Evolutionary conservation across 1,140 invertebrate species (phyloP).

Genomic region (Trinorchestia longiramus): DNA sequence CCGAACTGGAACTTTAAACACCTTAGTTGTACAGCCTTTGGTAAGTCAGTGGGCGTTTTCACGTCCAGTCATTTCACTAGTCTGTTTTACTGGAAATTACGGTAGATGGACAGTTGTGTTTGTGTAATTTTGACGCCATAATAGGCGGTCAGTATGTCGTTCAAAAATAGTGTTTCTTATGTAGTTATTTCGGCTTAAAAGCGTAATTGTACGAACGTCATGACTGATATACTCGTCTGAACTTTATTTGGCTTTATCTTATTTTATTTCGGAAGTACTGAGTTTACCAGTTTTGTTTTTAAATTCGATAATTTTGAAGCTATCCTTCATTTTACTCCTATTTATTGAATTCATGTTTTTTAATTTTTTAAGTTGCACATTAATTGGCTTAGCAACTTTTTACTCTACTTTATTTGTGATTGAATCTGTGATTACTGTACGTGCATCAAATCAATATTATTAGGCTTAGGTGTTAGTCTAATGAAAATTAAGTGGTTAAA

Average conservation of each 20-base stretch:
- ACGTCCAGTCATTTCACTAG: neutral
- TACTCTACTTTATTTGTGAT: neutral
- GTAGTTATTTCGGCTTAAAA: no score
- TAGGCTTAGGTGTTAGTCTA: neutral
- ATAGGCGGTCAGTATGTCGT: neutral
- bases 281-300: neutral
- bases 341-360: neutral
- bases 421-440: neutral
- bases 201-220: neutral
- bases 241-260: neutral
- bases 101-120: neutral
- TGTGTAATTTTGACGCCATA: neutral
- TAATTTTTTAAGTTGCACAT: neutral
- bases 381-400: neutral
- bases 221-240: neutral
- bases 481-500: neutral
- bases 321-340: neutral
- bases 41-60: no score
- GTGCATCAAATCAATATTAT: neutral
- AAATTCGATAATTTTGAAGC: neutral
- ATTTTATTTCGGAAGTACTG: neutral
- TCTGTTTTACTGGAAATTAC: neutral
- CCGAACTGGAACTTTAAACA: neutral
- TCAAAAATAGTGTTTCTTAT: neutral
- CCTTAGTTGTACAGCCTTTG: neutral